Evolutionary conservation across 1,140 invertebrate genomes (phyloP), one percentile per base, ranked within the genome.

Genomic region (Andrena cerasifolii): DNA sequence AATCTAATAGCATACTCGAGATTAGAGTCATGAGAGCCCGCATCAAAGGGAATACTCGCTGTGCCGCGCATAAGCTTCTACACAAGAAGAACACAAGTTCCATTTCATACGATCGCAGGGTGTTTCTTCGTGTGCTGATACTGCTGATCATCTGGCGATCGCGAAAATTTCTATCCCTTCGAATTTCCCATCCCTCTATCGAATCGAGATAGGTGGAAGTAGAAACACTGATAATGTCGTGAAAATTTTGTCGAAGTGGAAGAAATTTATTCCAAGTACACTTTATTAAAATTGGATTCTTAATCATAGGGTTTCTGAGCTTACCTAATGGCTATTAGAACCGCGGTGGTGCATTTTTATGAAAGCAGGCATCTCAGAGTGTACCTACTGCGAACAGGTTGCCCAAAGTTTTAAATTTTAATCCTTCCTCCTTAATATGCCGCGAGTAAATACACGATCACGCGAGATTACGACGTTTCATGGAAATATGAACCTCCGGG

Each of bases 21-120:
- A 49, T 58, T 65, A 56, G n/a, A 58, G 58, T 62, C 51, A 51
- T 12, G 65, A 71, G 26, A 24, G 26, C 47, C 12, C 33, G 24
- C 16, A 14, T 79, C 65, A 83, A 79, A 83, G 65, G 40, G 43
- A 72, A 79, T 43, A 40, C 31, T 10, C 33, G 26, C 28, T 47
- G 3, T 8, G 43, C 21, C 18, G 56, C 12, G 28, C 14, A 31
- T 78, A 59, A 65, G 36, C 61, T 28, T 53, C 31, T 70, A 21
- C 26, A 71, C 53, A 26, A 24, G 56, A 58, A 62, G 26, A 74
- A 61, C 28, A 12, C 36, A 51, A 74, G 51, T 54, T 58, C 31
- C 33, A 24, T 72, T 80, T 78, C 65, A 78, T n/a, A 36, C 59
- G 43, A 45, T 51, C 65, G n/a, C 43, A 51, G 65, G 56, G 56